Conservation (phyloP, 1,140 invertebrate species). For the Scaptomyza pallida region DNA sequence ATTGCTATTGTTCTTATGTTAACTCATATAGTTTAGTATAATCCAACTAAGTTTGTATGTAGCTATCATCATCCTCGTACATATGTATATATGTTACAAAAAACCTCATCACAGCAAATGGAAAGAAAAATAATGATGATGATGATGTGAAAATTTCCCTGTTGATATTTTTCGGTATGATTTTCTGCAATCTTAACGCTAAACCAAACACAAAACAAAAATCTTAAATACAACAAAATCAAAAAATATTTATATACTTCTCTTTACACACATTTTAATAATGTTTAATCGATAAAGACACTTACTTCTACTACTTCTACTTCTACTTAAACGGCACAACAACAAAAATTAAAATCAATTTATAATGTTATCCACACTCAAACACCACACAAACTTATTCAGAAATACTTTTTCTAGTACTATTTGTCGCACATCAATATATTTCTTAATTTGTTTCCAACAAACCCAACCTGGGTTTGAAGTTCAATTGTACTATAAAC, state of each 20-base stretch:
- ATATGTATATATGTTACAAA: too few relatives aligned
- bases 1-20: not conserved
- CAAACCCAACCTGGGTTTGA: constrained; percentile 1
- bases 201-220: constrained; percentile 35
- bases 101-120: too few relatives aligned
- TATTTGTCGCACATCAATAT: not conserved
- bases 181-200: constrained; percentile 83
- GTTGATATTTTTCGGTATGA: constrained; percentile 75
- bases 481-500: not conserved
- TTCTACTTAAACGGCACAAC: constrained; percentile 47
- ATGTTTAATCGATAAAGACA: not conserved
- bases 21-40: too few relatives aligned
- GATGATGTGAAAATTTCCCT: constrained; percentile 2
- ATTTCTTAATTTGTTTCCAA: not conserved
- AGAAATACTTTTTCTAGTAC: not conserved
- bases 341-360: constrained; percentile 40
- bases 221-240: not conserved
- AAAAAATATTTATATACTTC: not conserved
- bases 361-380: too few relatives aligned
- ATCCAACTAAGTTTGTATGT: too few relatives aligned
- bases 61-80: too few relatives aligned
- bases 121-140: not conserved
- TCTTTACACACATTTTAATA: too few relatives aligned
- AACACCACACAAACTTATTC: constrained; percentile 1
- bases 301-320: too few relatives aligned